A percentile compares a stretch with the other conserved stretches of the same genome.
Evolutionary conservation across 2,888 invertebrate species (phyloP).

Genomic region (Plebejus melissa): DNA sequence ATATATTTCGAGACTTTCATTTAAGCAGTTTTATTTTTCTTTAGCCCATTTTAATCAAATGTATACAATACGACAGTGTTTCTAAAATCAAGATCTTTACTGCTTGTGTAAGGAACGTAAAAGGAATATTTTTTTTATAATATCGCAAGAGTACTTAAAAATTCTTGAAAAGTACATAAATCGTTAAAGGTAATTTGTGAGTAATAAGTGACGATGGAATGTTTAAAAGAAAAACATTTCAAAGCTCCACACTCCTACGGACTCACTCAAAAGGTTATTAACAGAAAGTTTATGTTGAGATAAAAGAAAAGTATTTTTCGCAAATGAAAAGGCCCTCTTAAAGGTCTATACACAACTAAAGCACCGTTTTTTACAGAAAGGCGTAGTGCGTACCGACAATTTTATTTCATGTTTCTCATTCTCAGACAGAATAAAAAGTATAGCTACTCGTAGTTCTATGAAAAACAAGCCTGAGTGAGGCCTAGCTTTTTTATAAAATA

Average conservation of each 20-base stretch:
- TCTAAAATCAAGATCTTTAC: neutral
- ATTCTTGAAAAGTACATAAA: neutral
- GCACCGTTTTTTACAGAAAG: neutral
- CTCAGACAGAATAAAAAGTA: neutral
- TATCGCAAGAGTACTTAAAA: neutral
- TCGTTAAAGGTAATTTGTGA: neutral
- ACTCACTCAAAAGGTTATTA: slow-evolving; percentile 18
- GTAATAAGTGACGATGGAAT: neutral
- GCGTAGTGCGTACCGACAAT: neutral
- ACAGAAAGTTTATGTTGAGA: slow-evolving; percentile 16
- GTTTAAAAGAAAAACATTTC: slow-evolving; percentile 17
- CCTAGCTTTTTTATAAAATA: neutral
- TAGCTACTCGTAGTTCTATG: neutral
- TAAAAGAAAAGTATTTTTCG: neutral
- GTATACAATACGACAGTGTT: too few species aligned
- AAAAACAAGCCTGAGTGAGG: neutral
- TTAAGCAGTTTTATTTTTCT: neutral
- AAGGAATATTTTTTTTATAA: too few species aligned
- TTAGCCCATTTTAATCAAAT: neutral
- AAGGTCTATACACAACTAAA: slow-evolving; percentile 3
- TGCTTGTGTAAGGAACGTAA: neutral
- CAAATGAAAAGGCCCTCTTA: slow-evolving; percentile 15
- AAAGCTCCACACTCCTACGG: slow-evolving; percentile 18
- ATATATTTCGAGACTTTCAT: neutral
- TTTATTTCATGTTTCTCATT: neutral